Evolutionary conservation across 92 coral and sea anemone genomes (phyloP).

Genomic region (Umimayanthus kanabou): DNA sequence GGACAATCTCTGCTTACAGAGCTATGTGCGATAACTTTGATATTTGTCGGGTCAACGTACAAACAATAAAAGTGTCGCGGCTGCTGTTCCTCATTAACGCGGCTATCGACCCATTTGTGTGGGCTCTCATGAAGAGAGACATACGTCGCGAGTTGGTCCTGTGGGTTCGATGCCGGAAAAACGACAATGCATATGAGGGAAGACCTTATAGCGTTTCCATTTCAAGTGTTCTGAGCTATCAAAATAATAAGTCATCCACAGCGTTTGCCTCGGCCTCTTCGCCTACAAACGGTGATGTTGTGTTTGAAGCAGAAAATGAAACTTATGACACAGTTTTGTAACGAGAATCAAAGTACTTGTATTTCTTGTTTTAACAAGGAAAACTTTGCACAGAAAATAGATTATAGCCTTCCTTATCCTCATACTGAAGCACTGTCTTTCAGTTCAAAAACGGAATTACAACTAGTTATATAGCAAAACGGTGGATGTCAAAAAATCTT

Average conservation of each 20-base stretch:
- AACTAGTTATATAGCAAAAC: no score
- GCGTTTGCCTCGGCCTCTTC: background rate
- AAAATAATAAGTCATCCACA: background rate
- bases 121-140: slow-evolving; percentile 11
- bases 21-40: background rate
- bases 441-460: no score
- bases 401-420: no score
- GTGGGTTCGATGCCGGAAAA: background rate
- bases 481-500: no score
- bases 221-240: background rate
- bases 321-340: background rate
- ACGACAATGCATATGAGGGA: background rate
- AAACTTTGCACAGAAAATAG: no score
- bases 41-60: background rate
- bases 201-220: background rate
- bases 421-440: no score
- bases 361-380: no score
- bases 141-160: background rate
- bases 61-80: background rate
- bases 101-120: slow-evolving; percentile 11
- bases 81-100: background rate
- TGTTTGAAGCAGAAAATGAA: background rate
- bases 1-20: slow-evolving; percentile 16
- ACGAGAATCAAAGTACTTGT: no score
- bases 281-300: background rate